Evolutionary conservation across 2,113 vertebrate genomes (phyloP).

Genomic region (Cnemophilus loriae): DNA sequence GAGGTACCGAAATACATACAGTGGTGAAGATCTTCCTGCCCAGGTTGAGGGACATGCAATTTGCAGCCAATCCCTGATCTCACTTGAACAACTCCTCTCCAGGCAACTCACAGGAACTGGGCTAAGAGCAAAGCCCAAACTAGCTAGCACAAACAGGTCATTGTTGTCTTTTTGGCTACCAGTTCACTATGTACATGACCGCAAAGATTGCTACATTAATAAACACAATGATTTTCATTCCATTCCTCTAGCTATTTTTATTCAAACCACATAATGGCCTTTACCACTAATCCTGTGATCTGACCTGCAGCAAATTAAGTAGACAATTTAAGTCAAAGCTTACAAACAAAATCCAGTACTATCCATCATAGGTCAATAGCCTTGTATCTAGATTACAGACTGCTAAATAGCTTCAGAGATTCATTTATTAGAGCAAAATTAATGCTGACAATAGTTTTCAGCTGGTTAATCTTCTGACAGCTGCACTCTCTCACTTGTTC

Average conservation of each 20-base stretch:
- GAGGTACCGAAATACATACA: neutral
- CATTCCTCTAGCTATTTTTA: constrained; percentile 62
- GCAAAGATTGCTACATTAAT: constrained; percentile 57
- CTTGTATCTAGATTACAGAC: constrained; percentile 74
- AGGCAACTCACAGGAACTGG: neutral
- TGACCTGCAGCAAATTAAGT: constrained; percentile 76
- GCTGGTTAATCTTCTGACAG: constrained; percentile 81
- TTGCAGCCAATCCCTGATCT: neutral
- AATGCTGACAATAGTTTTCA: constrained; percentile 81
- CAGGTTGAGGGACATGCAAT: neutral
- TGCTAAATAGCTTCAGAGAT: constrained; percentile 77
- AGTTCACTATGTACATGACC: constrained; percentile 46
- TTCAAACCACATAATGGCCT: constrained; percentile 62
- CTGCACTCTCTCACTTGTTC: constrained; percentile 75
- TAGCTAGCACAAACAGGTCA: neutral
- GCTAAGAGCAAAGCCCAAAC: neutral
- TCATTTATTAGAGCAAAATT: constrained; percentile 79
- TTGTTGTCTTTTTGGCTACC: constrained; percentile 31
- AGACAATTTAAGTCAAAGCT: constrained; percentile 75
- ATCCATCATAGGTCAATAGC: constrained; percentile 75
- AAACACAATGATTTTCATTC: constrained; percentile 64
- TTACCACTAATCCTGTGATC: constrained; percentile 68
- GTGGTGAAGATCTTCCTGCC: neutral
- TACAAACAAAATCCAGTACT: constrained; percentile 75
- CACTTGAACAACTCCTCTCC: neutral